These are phyloP conservation scores for Anodontia alba DNA, from an alignment of 2,888 invertebrate genomes.

Conservation along the genomic window DNA sequence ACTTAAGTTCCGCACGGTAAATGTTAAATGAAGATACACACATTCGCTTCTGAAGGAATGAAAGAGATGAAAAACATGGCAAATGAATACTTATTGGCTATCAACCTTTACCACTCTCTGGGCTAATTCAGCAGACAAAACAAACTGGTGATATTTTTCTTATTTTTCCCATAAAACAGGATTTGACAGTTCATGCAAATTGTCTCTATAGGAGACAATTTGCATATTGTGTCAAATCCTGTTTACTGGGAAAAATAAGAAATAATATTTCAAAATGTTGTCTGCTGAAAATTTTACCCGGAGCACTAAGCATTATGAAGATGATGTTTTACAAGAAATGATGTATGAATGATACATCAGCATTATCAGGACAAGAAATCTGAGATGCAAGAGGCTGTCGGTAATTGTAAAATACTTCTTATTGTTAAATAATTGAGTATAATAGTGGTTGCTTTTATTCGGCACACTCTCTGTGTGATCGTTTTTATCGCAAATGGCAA, in stretches of 20 bases:
- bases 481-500: background rate
- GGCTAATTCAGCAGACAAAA: too few species aligned
- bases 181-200: too few species aligned
- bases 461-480: background rate
- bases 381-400: background rate
- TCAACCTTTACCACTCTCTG: too few species aligned
- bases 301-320: too few species aligned
- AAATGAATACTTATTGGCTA: constrained; percentile 14
- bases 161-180: too few species aligned
- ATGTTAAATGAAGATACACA: background rate
- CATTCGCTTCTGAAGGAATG: background rate
- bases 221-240: too few species aligned
- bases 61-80: too few species aligned
- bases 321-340: background rate
- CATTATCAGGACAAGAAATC: background rate
- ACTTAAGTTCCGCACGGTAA: too few species aligned
- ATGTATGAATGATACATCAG: background rate
- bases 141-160: too few species aligned
- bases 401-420: constrained; percentile 7
- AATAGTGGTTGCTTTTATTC: background rate
- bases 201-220: too few species aligned
- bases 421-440: constrained; percentile 8
- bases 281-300: background rate
- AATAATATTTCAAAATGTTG: too few species aligned
- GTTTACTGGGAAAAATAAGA: too few species aligned